Evolutionary conservation across 2,113 vertebrate species (phyloP), one percentile per base, ranked within the genome.

Genomic region (Paraplagusia blochii): DNA sequence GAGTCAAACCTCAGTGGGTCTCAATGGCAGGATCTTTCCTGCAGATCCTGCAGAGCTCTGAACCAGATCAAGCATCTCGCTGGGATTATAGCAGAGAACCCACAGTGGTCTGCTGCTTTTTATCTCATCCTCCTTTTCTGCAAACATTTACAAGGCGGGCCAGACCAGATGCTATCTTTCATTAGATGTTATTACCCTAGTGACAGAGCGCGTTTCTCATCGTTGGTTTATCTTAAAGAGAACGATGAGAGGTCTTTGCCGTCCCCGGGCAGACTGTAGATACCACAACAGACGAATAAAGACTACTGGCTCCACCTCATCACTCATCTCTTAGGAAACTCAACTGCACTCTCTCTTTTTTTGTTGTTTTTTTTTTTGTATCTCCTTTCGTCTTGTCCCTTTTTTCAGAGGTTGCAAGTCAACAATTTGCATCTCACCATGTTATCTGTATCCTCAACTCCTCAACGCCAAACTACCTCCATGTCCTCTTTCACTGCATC

Each of bases 1-100:
- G 53, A 53, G 79, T 83, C 81, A 80, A 83, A 77, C 73, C 81
- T 72, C 58, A 48, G 10, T 50, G 62, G 68, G 74, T 71, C 72
- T 68, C 60, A 75, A 72, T 22, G 55, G 33, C 14, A 14, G 64
- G 48, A 79, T 40, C 67, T 4, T 22, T 35, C 72, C 74, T 63
- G 52, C 77, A 76, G 72, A 77, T 72, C 74, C 67, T 67, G 63
- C 51, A 44, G 51, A 5, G 11, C 43, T 38, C 35, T 2, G 40
- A 53, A 56, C 10, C 33, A 48, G 61, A 17, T 62, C 63, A 49
- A 9, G 5, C 40, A 4, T 68, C 72, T 71, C 66, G 57, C 45
- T 47, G 66, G 72, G 68, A 69, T 54, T 53, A 58, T 14, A 61
- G 40, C 54, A 3, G 19, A 51, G 53, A 65, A 47, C 33, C 72